Percentiles rank a stretch among this genome's conserved stretches.
These are phyloP conservation scores for Formica selysi DNA, from an alignment of 1,140 invertebrate species.

Conservation along the genomic window DNA sequence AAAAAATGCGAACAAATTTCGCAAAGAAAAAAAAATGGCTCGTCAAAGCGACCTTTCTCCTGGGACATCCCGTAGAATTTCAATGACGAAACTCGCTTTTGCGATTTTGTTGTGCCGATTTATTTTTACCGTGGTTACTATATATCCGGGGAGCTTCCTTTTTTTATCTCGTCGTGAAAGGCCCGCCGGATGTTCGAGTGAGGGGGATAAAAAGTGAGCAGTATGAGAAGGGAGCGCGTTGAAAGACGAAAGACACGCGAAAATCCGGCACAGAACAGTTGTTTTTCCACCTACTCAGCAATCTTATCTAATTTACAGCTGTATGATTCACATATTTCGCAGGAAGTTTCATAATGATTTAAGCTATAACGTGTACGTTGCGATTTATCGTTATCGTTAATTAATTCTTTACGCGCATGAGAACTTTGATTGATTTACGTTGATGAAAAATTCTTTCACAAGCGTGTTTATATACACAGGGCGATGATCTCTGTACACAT, in stretches of 20 bases:
- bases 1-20: neutral
- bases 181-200: constrained; percentile 2
- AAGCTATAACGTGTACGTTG: too few species aligned
- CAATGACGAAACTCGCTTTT: neutral
- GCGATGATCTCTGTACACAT: neutral
- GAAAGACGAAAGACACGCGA: constrained; percentile 18
- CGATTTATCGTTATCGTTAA: neutral
- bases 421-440: neutral
- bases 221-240: too few species aligned
- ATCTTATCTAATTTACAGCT: constrained; percentile 14
- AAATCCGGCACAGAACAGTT: constrained; percentile 15
- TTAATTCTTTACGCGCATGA: neutral
- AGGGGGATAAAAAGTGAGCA: constrained; percentile 7
- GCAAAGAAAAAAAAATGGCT: neutral
- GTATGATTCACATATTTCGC: neutral
- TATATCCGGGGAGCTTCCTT: neutral
- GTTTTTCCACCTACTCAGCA: constrained; percentile 11
- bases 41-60: neutral
- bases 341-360: neutral
- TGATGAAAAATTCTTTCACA: neutral
- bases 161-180: constrained; percentile 25
- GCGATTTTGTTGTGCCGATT: neutral
- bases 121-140: neutral
- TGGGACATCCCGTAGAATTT: neutral
- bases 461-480: neutral